Percentiles rank a stretch among this genome's conserved stretches.
phyloP scores from a whole-genome alignment of 1,140 invertebrate genomes.

The Drosophila rufa region DNA sequence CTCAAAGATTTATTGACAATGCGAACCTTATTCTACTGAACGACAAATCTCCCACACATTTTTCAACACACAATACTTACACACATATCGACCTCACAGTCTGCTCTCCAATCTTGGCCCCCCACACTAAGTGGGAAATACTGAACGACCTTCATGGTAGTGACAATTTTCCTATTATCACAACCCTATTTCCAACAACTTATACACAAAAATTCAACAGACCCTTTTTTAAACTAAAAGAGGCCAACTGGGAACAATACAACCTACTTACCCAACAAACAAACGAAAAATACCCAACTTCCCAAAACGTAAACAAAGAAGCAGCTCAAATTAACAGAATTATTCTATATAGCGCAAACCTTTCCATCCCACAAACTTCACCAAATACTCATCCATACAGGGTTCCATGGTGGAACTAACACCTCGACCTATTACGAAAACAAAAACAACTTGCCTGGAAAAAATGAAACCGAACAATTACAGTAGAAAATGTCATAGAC shows the following conservation, averaged over 20 bases:
- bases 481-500: conserved; percentile 2
- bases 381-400: conserved; percentile 1
- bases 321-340: conserved; percentile 17
- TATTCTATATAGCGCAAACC: conserved; percentile 6
- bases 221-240: conserved; percentile 15
- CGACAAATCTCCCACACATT: conserved; percentile 8
- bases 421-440: conserved; percentile 10
- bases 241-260: conserved; percentile 19
- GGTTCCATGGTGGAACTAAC: conserved; percentile 19
- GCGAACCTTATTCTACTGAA: too few species aligned
- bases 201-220: conserved; percentile 1
- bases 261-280: not conserved
- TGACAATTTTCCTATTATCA: conserved; percentile 38
- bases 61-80: conserved; percentile 25
- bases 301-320: conserved; percentile 19
- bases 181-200: conserved; percentile 17
- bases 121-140: conserved; percentile 31
- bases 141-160: conserved; percentile 27
- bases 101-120: conserved; percentile 12
- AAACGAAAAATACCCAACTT: conserved; percentile 3
- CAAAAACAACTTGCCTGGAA: conserved; percentile 22
- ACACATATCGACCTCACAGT: conserved; percentile 1
- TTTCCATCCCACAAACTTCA: conserved; percentile 31
- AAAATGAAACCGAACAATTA: conserved; percentile 6
- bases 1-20: not conserved